Base-by-base conservation (phyloP, 2,797 vertebrate species). In the Tauraco hartlaubi region DNA sequence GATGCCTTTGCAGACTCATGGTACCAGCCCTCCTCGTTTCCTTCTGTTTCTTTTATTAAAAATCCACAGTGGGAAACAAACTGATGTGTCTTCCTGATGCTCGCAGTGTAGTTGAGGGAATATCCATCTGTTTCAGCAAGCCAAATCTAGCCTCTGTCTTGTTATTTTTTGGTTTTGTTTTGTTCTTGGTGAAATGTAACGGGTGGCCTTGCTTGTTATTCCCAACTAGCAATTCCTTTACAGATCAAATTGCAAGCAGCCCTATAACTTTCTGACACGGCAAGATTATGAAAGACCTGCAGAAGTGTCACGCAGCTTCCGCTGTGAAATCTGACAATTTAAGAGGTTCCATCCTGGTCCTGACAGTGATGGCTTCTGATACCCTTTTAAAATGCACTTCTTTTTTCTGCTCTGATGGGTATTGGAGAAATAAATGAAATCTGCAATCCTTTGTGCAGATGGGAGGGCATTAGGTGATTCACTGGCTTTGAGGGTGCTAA, bases 291-390 rank as follows among this genome's bases (percentile, higher is more conserved):
- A 72, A 85, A 81, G 64, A 67, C 51, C 67, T 46, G 71, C 33
- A 67, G 58, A 58, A 95, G 19, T 43, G 41, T 79, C 74, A 44
- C 26, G 25, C 22, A 28, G 64, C 31, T 51, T 73, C 59, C 82
- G 58, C 75, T 80, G 43, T 71, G 91, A 93, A 91, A 91, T 46
- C 76, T 82, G 56, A 54, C 80, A 81, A 7, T 84, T 94, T 69
- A 71, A 68, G 41, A 85, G 26, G 15, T 88, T 87, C 72, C 31
- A 51, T 84, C 59, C 51, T 58, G 10, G 25, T 48, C 66, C 26
- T 78, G 52, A 19, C 51, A 63, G n/a, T 6, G 31, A 67, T 72
- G 61, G 41, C 52, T 88, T 86, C 85, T 73, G 39, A 68, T 55
- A 55, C 4, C 25, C 5, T 71, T 58, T 85, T 33, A 73, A 92